A percentile compares a stretch with the other conserved stretches of the same genome.
Evolutionary conservation across 2,888 invertebrate species (phyloP).

Genomic region (Polylopha cassiicola): DNA sequence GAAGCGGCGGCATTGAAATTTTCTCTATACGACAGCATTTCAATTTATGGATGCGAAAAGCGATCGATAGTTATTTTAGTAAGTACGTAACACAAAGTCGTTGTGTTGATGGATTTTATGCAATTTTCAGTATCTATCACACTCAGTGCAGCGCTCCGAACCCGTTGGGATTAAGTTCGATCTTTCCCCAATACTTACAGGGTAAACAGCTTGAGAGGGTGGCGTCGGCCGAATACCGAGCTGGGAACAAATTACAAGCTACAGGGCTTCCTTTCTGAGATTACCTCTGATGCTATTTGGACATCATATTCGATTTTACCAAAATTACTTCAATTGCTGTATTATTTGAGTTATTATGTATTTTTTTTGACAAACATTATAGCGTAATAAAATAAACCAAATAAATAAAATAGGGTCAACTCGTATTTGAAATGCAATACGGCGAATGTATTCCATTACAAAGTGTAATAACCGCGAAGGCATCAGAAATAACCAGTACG

Average conservation of each 20-base stretch:
- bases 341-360: too few relatives aligned
- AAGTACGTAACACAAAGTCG: conserved; percentile 48
- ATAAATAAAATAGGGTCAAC: too few relatives aligned
- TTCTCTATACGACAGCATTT: too few relatives aligned
- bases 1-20: too few relatives aligned
- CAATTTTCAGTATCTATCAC: conserved; percentile 77
- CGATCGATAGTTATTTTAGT: conserved; percentile 13
- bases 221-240: conserved; percentile 35
- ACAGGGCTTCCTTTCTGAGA: conserved; percentile 24
- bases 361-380: too few relatives aligned
- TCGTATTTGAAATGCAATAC: too few relatives aligned
- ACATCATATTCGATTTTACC: not conserved
- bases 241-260: conserved; percentile 29
- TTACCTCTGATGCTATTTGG: conserved; percentile 26
- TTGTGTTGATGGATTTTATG: conserved; percentile 75
- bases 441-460: too few relatives aligned
- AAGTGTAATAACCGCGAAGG: too few relatives aligned
- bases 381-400: too few relatives aligned
- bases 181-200: conserved; percentile 73
- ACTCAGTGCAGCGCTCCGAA: conserved; percentile 58
- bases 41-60: not conserved
- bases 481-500: too few relatives aligned
- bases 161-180: conserved; percentile 72
- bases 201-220: conserved; percentile 58
- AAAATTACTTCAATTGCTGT: too few relatives aligned